phyloP scores from a whole-genome alignment of 1,140 invertebrate species.

The Brachionus rotundiformis region DNA sequence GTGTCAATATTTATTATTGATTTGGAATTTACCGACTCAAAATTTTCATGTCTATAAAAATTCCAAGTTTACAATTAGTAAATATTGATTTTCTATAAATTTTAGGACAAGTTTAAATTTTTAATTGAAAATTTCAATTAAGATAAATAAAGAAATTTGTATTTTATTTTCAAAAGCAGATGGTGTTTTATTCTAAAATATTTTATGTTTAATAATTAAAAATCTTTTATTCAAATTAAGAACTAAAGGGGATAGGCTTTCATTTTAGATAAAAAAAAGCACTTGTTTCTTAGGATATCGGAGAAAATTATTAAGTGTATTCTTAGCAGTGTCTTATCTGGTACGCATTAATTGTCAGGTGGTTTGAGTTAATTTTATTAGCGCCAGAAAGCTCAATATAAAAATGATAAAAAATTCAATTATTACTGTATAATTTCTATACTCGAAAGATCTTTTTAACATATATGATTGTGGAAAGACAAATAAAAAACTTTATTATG shows the following conservation, averaged over 20 bases:
- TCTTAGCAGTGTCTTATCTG: not conserved
- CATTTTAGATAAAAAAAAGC: not conserved
- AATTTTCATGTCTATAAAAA: not conserved
- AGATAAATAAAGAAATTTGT: not conserved
- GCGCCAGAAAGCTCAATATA: too few species aligned
- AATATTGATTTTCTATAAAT: not conserved
- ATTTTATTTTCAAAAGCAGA: not conserved
- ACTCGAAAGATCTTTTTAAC: not conserved
- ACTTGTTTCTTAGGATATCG: not conserved
- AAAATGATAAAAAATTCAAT: not conserved
- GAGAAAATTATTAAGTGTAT: not conserved
- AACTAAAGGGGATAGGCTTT: not conserved
- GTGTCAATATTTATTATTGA: not conserved
- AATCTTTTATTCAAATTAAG: not conserved
- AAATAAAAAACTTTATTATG: not conserved
- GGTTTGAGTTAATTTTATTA: not conserved
- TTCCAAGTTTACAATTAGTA: not conserved
- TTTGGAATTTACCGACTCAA: not conserved
- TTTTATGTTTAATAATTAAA: not conserved
- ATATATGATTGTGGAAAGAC: not conserved
- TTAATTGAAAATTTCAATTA: not conserved
- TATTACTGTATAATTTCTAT: not conserved
- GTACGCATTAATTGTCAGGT: not conserved
- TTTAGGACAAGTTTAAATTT: not conserved
- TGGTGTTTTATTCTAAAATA: not conserved